phyloP scores from a whole-genome alignment of 2,797 vertebrate species.

The Sebastes steindachneri region DNA sequence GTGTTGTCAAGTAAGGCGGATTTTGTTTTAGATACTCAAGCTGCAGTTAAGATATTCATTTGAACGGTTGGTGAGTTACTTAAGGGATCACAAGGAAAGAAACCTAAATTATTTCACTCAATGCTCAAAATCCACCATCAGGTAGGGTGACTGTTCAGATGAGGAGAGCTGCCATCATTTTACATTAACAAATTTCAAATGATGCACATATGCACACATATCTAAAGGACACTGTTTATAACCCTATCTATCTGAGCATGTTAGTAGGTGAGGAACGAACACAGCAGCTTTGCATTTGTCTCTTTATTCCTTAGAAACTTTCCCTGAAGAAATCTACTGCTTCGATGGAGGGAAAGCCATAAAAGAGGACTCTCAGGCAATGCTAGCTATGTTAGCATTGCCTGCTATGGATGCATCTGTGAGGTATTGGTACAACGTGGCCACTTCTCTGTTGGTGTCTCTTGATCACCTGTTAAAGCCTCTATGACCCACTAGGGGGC shows the following conservation, averaged over 20 bases:
- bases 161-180: background rate
- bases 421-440: conserved; percentile 26
- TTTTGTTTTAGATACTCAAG: background rate
- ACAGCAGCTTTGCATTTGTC: background rate
- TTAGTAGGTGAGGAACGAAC: background rate
- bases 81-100: background rate
- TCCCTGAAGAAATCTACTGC: background rate
- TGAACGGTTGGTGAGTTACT: background rate
- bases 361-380: background rate
- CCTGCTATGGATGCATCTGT: conserved; percentile 64
- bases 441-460: conserved; percentile 62
- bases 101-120: background rate
- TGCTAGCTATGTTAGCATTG: conserved; percentile 14
- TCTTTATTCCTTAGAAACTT: background rate
- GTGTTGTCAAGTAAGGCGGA: background rate
- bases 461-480: conserved; percentile 82
- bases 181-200: background rate
- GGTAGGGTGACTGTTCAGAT: background rate
- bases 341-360: conserved; percentile 37
- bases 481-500: conserved; percentile 78
- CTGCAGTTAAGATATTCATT: background rate
- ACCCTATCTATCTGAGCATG: background rate
- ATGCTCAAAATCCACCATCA: background rate
- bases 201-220: background rate
- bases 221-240: background rate